Conservation (phyloP, 1,140 invertebrate genomes). For the Pseudobourletiella spinata region DNA sequence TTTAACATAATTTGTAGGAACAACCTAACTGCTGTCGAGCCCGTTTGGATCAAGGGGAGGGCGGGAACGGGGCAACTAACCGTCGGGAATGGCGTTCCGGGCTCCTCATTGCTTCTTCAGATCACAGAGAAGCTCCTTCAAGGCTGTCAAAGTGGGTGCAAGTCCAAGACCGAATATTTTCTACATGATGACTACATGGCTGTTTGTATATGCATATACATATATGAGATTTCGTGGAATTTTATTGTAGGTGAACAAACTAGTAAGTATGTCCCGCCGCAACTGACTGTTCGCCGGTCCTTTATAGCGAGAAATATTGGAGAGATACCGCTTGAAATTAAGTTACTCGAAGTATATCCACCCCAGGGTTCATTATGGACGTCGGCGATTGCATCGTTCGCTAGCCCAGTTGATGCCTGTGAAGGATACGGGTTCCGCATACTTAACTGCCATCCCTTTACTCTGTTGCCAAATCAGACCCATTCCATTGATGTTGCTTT, state of each 20-base stretch:
- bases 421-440: slow-evolving; percentile 81
- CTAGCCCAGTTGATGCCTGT: slow-evolving; percentile 55
- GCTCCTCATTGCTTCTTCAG: slow-evolving; percentile 68
- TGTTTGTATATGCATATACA: no score
- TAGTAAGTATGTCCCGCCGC: slow-evolving; percentile 50
- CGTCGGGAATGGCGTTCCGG: slow-evolving; percentile 80
- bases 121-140: slow-evolving; percentile 71
- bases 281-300: slow-evolving; percentile 68
- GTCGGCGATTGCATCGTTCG: slow-evolving; percentile 54
- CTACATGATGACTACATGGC: no score
- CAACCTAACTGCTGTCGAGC: slow-evolving; percentile 87
- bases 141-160: slow-evolving; percentile 67
- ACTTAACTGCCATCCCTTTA: slow-evolving; percentile 71
- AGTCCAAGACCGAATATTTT: no score
- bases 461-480: slow-evolving; percentile 69
- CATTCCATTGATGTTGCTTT: slow-evolving; percentile 82
- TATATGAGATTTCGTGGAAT: no score
- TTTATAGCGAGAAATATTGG: slow-evolving; percentile 85
- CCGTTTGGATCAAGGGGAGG: slow-evolving; percentile 66
- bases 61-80: slow-evolving; percentile 78
- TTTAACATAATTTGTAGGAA: slow-evolving; percentile 72
- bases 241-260: slow-evolving; percentile 44
- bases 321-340: slow-evolving; percentile 58
- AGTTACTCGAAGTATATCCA: slow-evolving; percentile 29
- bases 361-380: slow-evolving; percentile 31